Base-by-base conservation (phyloP, 2,888 invertebrate species). In the Erannis defoliaria region DNA sequence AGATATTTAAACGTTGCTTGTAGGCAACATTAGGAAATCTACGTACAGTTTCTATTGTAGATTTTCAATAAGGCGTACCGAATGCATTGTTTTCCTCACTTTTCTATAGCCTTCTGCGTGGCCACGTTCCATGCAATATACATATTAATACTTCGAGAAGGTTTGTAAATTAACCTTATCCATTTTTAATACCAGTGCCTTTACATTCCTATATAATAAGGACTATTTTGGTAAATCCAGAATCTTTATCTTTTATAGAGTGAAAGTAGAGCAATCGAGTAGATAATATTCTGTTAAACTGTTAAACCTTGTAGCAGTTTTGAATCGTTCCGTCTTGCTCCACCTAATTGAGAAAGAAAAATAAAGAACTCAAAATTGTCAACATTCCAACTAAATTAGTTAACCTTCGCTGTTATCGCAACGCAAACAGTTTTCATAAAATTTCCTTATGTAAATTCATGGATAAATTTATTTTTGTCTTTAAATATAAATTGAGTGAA, bases 341-440 rank as follows among this genome's bases (percentile, higher is more conserved):
- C 48, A 26, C 51, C 19, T 29, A 1, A 6, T 35, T 21, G 6
- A 40, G 31, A 46, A 45, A 56, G 49, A 57, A 55, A 62, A 51
- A 54, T 1, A 40, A 5, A 16, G 18, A 31, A 31, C 5, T 19
- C 5, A 12, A 4, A 48, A 16, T 29, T 23, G 14, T 37, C 29
- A 51, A 16, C 29, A 18, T 38, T 21, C 31, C 19, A 53, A 51
- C 42, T 18, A 23, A 50, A 67, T 64, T 65, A 71, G 70, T 73
- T 73, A 64, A 64, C 73, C 73, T 76, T 72, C 70, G 42, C 12
- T 55, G 50, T 72, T 75, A 76, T 74, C 73, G 67, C 59, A 66
- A 18, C n/a, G 40, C n/a, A 21, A 42, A 42, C 21, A 19, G 45
- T 26, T 45, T 14, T 16, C n/a, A 6, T 3, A 12, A 10, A 42